These are phyloP conservation scores for Hirtodrosophila confusa DNA, from an alignment of 2,888 invertebrate species.

Conservation along the genomic window DNA sequence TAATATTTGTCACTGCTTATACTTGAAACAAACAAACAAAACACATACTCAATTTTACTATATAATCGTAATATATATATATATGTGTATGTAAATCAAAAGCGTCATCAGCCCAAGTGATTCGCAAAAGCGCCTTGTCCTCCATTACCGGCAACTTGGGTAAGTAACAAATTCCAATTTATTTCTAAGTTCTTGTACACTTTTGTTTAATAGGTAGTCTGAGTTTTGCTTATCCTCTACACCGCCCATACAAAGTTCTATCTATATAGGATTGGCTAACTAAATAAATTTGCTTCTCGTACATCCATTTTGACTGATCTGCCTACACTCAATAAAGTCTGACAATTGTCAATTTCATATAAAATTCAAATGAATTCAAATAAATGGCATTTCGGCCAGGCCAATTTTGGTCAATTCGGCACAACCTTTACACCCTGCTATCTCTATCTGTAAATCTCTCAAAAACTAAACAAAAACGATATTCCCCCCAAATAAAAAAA, in stretches of 20 bases:
- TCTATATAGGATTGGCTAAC: conserved; percentile 32
- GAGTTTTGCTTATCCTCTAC: conserved; percentile 41
- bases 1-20: conserved; percentile 47
- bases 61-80: conserved; percentile 75
- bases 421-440: conserved; percentile 1
- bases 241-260: conserved; percentile 10
- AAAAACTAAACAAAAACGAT: conserved; percentile 15
- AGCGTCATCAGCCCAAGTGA: conserved; percentile 85
- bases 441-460: conserved; percentile 13
- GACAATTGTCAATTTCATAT: neutral
- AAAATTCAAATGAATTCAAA: conserved; percentile 4
- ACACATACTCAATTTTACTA: conserved; percentile 67
- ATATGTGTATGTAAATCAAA: conserved; percentile 81
- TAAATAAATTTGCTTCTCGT: neutral
- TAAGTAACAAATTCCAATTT: conserved; percentile 87
- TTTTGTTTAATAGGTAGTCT: conserved; percentile 59
- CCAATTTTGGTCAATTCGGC: conserved; percentile 7
- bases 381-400: conserved; percentile 1
- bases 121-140: conserved; percentile 94
- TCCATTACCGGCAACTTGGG: conserved; percentile 95
- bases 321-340: conserved; percentile 5
- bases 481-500: conserved; percentile 11
- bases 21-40: conserved; percentile 45
- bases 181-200: conserved; percentile 60
- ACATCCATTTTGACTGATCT: conserved; percentile 21